A percentile compares a stretch with the other conserved stretches of the same genome.
These are phyloP conservation scores for Anthophora plumipes DNA, from an alignment of 2,888 invertebrate genomes.

Conservation along the genomic window DNA sequence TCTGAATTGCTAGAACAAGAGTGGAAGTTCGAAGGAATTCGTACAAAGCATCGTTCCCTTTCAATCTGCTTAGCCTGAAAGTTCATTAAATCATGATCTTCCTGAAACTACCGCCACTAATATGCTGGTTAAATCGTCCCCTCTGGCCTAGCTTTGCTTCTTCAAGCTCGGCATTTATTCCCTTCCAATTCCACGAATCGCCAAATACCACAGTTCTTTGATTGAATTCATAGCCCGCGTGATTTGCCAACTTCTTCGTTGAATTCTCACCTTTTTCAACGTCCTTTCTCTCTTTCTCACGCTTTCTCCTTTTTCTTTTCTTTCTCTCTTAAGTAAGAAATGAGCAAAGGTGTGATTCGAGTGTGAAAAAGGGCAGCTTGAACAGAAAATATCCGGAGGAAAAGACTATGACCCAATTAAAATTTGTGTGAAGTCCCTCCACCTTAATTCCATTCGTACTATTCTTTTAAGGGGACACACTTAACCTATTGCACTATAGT, in stretches of 20 bases:
- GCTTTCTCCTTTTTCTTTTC: background rate
- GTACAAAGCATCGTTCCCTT: background rate
- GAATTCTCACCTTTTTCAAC: background rate
- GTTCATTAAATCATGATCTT: slow-evolving; percentile 24
- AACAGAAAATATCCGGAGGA: background rate
- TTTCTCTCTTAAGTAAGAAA: background rate
- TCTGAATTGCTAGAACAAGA: background rate
- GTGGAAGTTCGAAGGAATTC: background rate
- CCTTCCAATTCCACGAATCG: slow-evolving; percentile 13
- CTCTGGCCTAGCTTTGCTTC: background rate
- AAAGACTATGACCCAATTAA: background rate
- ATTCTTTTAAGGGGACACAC: background rate
- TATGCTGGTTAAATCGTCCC: background rate
- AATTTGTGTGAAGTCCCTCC: background rate
- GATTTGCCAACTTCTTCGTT: slow-evolving; percentile 2
- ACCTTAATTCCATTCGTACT: background rate
- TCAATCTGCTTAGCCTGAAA: background rate
- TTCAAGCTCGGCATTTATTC: background rate
- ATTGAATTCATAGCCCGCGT: slow-evolving; percentile 9
- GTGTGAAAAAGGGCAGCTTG: no score
- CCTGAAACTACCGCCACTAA: background rate
- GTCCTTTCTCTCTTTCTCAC: background rate
- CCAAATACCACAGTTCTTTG: slow-evolving; percentile 19
- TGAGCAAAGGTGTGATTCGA: background rate
- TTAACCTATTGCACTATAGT: background rate